These are phyloP conservation scores for Pristionchus mayeri DNA, from an alignment of 2,888 invertebrate genomes.

Conservation along the genomic window DNA sequence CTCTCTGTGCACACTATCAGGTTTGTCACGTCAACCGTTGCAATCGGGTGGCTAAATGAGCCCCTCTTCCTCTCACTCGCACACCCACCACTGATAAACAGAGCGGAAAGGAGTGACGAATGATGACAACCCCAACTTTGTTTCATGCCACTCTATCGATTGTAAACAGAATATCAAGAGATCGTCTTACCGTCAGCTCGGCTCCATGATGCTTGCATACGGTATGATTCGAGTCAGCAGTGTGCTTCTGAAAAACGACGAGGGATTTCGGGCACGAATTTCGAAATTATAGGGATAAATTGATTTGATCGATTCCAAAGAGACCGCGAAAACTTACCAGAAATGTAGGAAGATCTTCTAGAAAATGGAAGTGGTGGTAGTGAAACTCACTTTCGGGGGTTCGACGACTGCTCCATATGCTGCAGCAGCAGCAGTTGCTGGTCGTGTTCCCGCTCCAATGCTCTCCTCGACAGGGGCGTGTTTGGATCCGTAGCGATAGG, in stretches of 20 bases:
- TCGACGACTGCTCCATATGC: too few species aligned
- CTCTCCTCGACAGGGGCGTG: neutral
- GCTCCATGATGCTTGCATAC: neutral
- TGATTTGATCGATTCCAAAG: too few species aligned
- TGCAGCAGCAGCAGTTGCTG: too few species aligned
- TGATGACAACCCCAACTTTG: neutral
- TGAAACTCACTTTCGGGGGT: too few species aligned
- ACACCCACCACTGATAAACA: slow-evolving; percentile 12
- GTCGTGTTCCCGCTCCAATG: too few species aligned
- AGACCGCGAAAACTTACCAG: too few species aligned
- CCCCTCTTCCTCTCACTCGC: neutral
- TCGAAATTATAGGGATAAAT: too few species aligned
- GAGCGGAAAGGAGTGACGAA: slow-evolving; percentile 30
- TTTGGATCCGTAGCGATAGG: slow-evolving; percentile 21
- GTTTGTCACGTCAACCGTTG: slow-evolving; percentile 14
- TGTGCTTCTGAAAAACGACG: slow-evolving; percentile 2
- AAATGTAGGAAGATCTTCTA: too few species aligned
- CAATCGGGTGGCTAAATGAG: slow-evolving; percentile 27
- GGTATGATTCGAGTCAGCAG: neutral
- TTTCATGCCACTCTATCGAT: too few species aligned
- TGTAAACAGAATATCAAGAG: too few species aligned
- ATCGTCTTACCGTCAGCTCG: neutral
- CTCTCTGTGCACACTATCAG: neutral
- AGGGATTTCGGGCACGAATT: too few species aligned
- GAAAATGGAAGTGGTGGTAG: too few species aligned